Conservation (phyloP, 2,113 vertebrate genomes). For the Thryonomys swinderianus region DNA sequence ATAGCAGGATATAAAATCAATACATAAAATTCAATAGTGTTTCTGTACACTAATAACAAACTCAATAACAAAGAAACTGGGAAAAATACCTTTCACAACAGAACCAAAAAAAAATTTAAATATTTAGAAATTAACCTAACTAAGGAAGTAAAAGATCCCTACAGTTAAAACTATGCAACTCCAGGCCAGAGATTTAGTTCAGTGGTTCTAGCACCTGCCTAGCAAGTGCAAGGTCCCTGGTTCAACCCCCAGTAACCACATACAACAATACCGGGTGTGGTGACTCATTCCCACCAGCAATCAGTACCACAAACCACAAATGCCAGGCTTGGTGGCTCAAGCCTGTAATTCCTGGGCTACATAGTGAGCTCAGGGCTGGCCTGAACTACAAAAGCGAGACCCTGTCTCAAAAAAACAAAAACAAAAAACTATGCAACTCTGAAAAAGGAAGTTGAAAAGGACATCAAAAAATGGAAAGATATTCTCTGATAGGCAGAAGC, state of each 20-base stretch:
- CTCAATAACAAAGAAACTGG: neutral
- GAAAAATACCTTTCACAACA: neutral
- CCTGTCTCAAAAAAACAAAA: too few relatives aligned
- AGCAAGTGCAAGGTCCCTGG: too few relatives aligned
- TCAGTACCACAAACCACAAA: too few relatives aligned
- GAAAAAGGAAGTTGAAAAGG: neutral
- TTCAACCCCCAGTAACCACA: too few relatives aligned
- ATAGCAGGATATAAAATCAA: neutral
- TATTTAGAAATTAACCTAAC: neutral
- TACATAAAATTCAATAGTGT: neutral
- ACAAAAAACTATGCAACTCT: neutral
- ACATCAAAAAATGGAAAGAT: neutral
- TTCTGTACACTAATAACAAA: neutral
- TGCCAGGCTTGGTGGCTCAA: too few relatives aligned
- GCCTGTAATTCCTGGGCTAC: too few relatives aligned
- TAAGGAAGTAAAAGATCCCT: neutral
- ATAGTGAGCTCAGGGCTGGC: too few relatives aligned
- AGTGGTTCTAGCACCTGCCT: too few relatives aligned
- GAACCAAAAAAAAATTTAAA: neutral
- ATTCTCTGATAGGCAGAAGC: neutral
- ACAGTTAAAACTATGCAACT: neutral
- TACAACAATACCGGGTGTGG: too few relatives aligned
- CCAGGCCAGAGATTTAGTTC: too few relatives aligned
- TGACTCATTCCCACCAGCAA: too few relatives aligned
- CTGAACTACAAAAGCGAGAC: too few relatives aligned